A percentile compares a stretch with the other conserved stretches of the same genome.
Conservation (phyloP, 1,140 invertebrate genomes). For the Bradysia coprophila region DNA sequence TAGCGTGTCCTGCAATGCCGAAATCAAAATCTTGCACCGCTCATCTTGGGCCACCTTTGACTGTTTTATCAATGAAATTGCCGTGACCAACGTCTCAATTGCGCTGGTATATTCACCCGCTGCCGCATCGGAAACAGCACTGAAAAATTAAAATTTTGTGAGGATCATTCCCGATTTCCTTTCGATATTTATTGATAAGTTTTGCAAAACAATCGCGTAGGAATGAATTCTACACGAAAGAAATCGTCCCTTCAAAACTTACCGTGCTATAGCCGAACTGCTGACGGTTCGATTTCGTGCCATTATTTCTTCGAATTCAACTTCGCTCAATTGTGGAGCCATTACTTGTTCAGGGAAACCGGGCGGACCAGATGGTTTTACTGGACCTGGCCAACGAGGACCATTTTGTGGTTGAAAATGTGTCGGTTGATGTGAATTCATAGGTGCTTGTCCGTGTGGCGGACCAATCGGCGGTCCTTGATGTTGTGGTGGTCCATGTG, state of each 20-base stretch:
- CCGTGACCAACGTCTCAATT: slow-evolving; percentile 95
- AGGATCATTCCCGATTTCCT: too few relatives aligned
- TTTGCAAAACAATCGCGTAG: neutral
- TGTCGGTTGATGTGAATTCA: slow-evolving; percentile 37
- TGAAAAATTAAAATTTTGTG: slow-evolving; percentile 8
- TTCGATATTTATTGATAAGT: neutral
- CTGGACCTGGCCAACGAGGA: slow-evolving; percentile 18
- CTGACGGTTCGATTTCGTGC: slow-evolving; percentile 91
- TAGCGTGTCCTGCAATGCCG: slow-evolving; percentile 89
- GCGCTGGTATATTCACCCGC: slow-evolving; percentile 92
- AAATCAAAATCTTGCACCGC: slow-evolving; percentile 94
- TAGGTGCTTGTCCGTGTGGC: slow-evolving; percentile 34
- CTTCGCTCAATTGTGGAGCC: slow-evolving; percentile 61
- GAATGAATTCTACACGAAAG: too few relatives aligned
- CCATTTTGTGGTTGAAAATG: slow-evolving; percentile 32
- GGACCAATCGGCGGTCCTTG: slow-evolving; percentile 34
- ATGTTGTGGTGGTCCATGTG: slow-evolving; percentile 35
- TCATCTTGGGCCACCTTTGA: slow-evolving; percentile 96
- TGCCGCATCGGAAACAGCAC: slow-evolving; percentile 93
- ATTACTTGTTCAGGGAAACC: slow-evolving; percentile 24
- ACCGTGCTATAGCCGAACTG: slow-evolving; percentile 76
- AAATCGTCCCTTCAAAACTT: neutral
- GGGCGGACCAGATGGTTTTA: slow-evolving; percentile 31
- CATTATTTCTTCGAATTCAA: slow-evolving; percentile 98
- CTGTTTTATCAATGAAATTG: slow-evolving; percentile 96